Conservation (phyloP, 2,113 vertebrate species). For the Indicator indicator region DNA sequence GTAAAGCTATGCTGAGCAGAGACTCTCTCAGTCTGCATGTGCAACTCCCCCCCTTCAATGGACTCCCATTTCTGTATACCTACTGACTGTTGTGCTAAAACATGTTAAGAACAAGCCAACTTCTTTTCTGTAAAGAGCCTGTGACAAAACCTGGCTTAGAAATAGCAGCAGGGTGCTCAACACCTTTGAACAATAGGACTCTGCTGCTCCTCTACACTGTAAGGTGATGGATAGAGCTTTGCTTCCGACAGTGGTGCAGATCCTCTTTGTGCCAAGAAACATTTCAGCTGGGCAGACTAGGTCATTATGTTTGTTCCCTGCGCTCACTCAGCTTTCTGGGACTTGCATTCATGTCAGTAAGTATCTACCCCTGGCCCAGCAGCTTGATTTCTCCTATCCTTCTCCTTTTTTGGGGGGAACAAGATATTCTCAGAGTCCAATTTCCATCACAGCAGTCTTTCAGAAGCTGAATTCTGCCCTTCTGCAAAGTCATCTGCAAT, state of each 20-base stretch:
- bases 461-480: neutral
- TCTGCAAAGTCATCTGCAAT: neutral
- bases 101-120: neutral
- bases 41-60: accelerated
- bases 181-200: neutral
- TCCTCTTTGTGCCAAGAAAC: neutral
- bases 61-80: neutral
- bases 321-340: neutral
- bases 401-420: neutral
- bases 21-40: neutral
- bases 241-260: neutral
- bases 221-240: neutral
- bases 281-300: neutral
- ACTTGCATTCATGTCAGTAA: neutral
- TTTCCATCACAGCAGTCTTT: neutral
- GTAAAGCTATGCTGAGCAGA: neutral
- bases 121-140: neutral
- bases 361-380: neutral
- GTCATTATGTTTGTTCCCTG: neutral
- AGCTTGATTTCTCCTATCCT: neutral
- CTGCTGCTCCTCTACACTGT: neutral
- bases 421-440: neutral
- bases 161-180: too few relatives aligned
- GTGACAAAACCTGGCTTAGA: neutral
- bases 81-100: neutral